Percentiles rank a stretch among this genome's conserved stretches.
These are phyloP conservation scores for Ephestia elutella DNA, from an alignment of 1,140 invertebrate species.

Conservation along the genomic window DNA sequence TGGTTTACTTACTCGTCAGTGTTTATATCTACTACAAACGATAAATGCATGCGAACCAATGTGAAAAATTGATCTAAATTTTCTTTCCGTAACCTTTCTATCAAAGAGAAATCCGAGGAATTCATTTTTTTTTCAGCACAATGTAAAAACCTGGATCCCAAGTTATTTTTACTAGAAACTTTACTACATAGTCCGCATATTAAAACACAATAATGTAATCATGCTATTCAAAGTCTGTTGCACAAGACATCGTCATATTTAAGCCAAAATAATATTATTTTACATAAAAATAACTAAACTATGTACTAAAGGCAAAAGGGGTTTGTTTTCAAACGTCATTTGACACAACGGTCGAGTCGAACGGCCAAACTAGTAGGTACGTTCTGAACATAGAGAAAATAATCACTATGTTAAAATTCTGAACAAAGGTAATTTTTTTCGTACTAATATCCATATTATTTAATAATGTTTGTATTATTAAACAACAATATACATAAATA, in stretches of 20 bases:
- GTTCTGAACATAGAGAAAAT: background rate
- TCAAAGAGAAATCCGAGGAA: conserved; percentile 46
- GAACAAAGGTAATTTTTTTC: no score
- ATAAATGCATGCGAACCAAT: conserved; percentile 93
- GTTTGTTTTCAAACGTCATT: conserved; percentile 46
- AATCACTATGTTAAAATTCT: no score
- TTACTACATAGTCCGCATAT: background rate
- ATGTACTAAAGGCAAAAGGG: background rate
- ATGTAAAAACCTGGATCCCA: background rate
- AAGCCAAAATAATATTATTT: background rate
- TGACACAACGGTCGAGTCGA: conserved; percentile 32
- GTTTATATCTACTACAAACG: conserved; percentile 87
- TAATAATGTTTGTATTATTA: no score
- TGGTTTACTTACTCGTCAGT: conserved; percentile 83
- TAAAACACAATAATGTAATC: background rate
- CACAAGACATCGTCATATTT: background rate
- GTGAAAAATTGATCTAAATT: conserved; percentile 91
- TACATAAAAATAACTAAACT: background rate
- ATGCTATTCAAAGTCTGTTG: background rate
- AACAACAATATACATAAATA: no score
- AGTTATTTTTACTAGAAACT: background rate
- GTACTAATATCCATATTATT: no score
- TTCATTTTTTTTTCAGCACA: conserved; percentile 47
- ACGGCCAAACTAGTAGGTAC: background rate
- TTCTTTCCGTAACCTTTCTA: conserved; percentile 79